Base-by-base conservation (phyloP, 2,888 invertebrate species). In the Chydorus sphaericus region DNA sequence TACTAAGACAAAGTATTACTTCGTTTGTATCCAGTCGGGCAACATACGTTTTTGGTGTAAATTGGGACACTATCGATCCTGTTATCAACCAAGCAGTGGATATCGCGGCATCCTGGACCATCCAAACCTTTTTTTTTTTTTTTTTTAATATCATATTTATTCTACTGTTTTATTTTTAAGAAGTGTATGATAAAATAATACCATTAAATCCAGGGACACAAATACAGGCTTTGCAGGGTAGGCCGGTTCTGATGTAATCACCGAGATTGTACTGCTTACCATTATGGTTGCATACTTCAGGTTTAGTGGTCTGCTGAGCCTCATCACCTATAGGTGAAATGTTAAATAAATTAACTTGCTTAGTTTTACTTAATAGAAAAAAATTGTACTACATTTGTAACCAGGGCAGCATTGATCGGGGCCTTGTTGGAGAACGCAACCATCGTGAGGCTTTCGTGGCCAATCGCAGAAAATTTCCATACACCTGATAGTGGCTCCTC, bases 1-100 rank as follows among this genome's bases (percentile, higher is more conserved):
- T n/a, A n/a, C n/a, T n/a, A n/a, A n/a, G n/a, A n/a, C n/a, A n/a
- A n/a, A n/a, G n/a, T n/a, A n/a, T 16, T 54, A 54, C 54, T 20
- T 28, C 62, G 62, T 20, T 56, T 58, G 53, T 59, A 63, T 36
- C 62, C 61, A 29, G 60, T 48, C 6, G 63, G 61, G 52, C 64
- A 64, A 49, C 62, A 64, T 31, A 57, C 55, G n/a, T 58, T 61
- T n/a, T 56, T 58, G 37, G 61, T 61, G 56, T 63, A 64, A 30
- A 62, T 36, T 8, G 60, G 60, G 23, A 49, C 36, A 10, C 55
- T 49, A 8, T 48, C 36, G 10, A 36, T n/a, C 4, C 33, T 33
- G 16, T 26, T 31, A n/a, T 52, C 36, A 11, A 52, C 10, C 5
- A 52, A 10, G 52, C 52, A 52, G 4, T 52, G 37, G n/a, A 18